Evolutionary conservation across 2,888 invertebrate species (phyloP), one percentile per base, ranked within the genome.

Genomic region (Andrena bicolor): DNA sequence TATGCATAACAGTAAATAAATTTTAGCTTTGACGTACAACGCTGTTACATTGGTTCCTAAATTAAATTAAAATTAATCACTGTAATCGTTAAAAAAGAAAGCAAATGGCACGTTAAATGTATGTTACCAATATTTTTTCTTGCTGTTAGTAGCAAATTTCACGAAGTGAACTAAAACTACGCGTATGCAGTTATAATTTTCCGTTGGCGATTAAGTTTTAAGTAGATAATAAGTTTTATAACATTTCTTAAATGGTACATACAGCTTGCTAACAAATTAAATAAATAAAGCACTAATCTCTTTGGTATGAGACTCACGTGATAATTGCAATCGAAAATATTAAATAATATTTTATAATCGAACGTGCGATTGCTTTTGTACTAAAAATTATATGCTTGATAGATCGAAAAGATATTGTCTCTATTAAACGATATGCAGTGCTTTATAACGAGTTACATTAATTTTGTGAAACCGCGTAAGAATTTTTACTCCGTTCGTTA

Each of bases 201-300:
- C 26, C 30, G 30, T 28, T 41, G 23, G 10, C 30, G 5, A 28
- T 63, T 58, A 58, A 48, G 26, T 60, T 73, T 68, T 63, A 63
- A 63, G 26, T 35, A 77, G 74, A 56, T 80, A 70, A 61, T 72
- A 72, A 13, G 76, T 61, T n/a, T 71, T 76, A 80, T 75, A 80
- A 74, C 28, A 80, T 82, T 81, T 76, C 53, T 79, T 74, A 73
- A 76, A 61, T 32, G 66, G 76, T 73, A 82, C 53, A 79, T 74
- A 80, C 65, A 81, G 79, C 69, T 74, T 80, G 66, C 70, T 84
- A 84, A 85, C 70, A 82, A 77, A 83, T 73, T 85, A 83, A 83
- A 88, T 88, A 88, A 88, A 88, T 88, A 88, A 88, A 90, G 87
- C 82, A 90, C 85, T 91, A 90, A 88, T 88, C 85, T 91, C 91